phyloP scores from a whole-genome alignment of 1,140 invertebrate species.

The Lepidotrigona ventralis region DNA sequence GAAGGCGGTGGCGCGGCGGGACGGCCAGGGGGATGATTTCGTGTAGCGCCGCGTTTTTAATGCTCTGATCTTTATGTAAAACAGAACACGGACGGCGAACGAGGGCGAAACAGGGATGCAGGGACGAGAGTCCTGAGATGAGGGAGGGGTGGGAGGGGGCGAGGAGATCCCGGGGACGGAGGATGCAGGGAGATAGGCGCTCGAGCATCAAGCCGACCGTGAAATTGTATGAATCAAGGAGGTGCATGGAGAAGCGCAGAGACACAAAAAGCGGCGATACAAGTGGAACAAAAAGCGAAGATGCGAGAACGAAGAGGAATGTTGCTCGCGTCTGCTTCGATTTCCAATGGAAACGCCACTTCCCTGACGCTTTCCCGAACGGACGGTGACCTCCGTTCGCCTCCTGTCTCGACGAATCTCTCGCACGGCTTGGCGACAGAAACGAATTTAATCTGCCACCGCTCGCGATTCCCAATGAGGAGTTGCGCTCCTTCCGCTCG shows the following conservation, averaged over 20 bases:
- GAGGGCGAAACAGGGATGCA: neutral
- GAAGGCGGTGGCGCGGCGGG: slow-evolving; percentile 21
- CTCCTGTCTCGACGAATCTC: slow-evolving; percentile 15
- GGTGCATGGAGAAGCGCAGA: slow-evolving; percentile 57
- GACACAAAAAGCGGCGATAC: slow-evolving; percentile 69
- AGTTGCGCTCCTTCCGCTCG: neutral
- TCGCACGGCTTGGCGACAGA: slow-evolving; percentile 7
- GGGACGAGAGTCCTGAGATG: neutral
- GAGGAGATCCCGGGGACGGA: neutral
- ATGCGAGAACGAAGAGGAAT: slow-evolving; percentile 42
- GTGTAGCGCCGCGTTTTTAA: slow-evolving; percentile 75
- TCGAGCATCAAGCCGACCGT: slow-evolving; percentile 73
- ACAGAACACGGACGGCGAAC: slow-evolving; percentile 48
- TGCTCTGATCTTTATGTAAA: slow-evolving; percentile 78
- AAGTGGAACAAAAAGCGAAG: slow-evolving; percentile 18
- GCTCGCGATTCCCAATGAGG: slow-evolving; percentile 12
- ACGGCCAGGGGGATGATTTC: slow-evolving; percentile 66
- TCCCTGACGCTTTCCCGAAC: neutral
- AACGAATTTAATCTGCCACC: slow-evolving; percentile 60
- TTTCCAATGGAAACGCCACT: slow-evolving; percentile 38
- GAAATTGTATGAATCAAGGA: slow-evolving; percentile 77
- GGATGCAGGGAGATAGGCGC: slow-evolving; percentile 50
- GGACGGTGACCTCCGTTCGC: neutral
- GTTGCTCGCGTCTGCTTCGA: slow-evolving; percentile 4
- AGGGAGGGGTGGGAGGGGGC: neutral